Base-by-base conservation (phyloP, 2,113 vertebrate species). In the Poeciliopsis retropinna region DNA sequence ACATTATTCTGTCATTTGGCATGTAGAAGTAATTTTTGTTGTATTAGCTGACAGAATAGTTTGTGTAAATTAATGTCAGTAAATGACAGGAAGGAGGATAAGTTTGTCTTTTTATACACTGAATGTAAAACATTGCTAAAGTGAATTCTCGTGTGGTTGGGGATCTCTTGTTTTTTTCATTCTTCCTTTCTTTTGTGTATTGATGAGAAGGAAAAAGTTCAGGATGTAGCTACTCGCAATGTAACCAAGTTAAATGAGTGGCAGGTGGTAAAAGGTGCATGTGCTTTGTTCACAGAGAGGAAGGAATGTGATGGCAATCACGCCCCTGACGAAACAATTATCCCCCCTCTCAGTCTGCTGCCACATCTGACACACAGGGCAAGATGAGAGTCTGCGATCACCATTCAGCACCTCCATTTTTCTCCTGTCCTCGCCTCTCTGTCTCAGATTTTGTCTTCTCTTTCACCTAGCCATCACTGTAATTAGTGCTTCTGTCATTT, bases 281-380 rank as follows among this genome's bases (percentile, higher is more conserved):
- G 32, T 64, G 72, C 80, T 81, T 81, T 83, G 67, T 79, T 83
- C 70, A 17, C 62, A 30, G 31, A 75, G 73, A 82, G 73, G 70
- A 82, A 88, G 76, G 86, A 76, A 89, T 81, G 81, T 70, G 80
- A 81, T 84, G 85, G 83, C 84, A 90, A 90, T 93, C 89, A 88
- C 86, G 80, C 74, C 76, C 85, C 90, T 88, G 89, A 92, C 68
- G 71, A 89, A 88, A 91, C 90, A 88, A 92, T 92, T 87, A 91
- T 84, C 85, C 70, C 67, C 75, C 76, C 82, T 70, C 72, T 78
- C 75, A 72, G 66, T 88, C 84, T 75, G 72, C 85, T 71, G 78
- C 80, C 81, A 88, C 70, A 66, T 75, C 76, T 85, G 84, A 83
- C 84, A 85, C 64, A 47, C 62, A 82, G 73, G 84, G 77, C 73